phyloP scores from a whole-genome alignment of 2,113 vertebrate species.

The Andinoacara biseriatus region DNA sequence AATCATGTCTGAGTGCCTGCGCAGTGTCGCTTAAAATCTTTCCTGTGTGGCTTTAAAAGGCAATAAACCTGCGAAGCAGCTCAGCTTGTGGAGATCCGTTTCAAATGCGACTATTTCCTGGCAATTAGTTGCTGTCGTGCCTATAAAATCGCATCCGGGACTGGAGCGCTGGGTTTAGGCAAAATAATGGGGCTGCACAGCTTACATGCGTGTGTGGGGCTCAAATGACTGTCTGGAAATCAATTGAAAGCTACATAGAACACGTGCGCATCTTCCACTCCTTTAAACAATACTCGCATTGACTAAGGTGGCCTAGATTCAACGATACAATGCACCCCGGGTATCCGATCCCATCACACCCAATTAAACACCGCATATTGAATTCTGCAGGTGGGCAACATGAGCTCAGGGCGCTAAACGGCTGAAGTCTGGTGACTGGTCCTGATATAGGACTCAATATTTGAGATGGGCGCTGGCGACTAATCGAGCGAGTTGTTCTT shows the following conservation, averaged over 20 bases:
- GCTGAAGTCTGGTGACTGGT: conserved; percentile 33
- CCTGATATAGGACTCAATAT: conserved; percentile 45
- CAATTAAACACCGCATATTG: conserved; percentile 70
- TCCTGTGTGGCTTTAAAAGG: background rate
- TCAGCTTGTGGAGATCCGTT: background rate
- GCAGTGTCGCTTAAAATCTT: background rate
- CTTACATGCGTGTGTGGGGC: background rate
- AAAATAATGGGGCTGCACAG: background rate
- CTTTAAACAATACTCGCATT: conserved; percentile 50
- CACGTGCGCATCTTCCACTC: conserved; percentile 51
- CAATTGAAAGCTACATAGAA: background rate
- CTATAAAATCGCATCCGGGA: background rate
- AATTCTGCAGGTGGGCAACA: conserved; percentile 65
- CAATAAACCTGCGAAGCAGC: background rate
- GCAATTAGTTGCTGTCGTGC: background rate
- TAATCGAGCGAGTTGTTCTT: conserved; percentile 65
- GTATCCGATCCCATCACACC: conserved; percentile 68
- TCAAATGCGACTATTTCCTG: background rate
- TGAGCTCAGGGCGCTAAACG: conserved; percentile 62
- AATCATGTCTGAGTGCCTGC: background rate
- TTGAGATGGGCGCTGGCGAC: conserved; percentile 49
- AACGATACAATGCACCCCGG: conserved; percentile 46
- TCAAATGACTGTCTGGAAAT: conserved; percentile 34
- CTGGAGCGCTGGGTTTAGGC: background rate
- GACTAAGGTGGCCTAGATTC: conserved; percentile 60